Base-by-base conservation (phyloP, 2,797 vertebrate species). In the Phoeniculus purpureus region DNA sequence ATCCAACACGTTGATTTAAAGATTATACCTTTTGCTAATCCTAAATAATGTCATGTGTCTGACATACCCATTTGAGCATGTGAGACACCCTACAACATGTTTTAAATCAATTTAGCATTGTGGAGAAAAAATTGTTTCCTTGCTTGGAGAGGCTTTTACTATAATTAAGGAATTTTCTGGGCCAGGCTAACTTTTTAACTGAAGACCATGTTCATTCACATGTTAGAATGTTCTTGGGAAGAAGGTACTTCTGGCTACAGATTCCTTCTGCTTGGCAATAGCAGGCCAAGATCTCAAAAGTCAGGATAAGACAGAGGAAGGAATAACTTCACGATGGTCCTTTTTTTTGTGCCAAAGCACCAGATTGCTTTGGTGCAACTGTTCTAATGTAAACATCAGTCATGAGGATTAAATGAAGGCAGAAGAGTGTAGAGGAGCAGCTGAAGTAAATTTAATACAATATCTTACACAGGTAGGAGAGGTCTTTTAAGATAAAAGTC, bases 41-140 rank as follows among this genome's bases (percentile, higher is more conserved):
- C 75, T 95, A 94, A 96, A 83, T 92, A 96, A 81, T 93, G 93
- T 93, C 89, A 96, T 91, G 89, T 95, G 90, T 95, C 74, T 96
- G 89, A 95, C 92, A 92, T 89, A 90, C 34, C 65, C 94, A 87
- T 90, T 90, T 92, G 67, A 93, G 81, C 90, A 94, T 93, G 89
- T 45, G 71, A 85, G 87, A 85, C 76, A 91, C 92, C 94, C 91
- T 70, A 10, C 50, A 93, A 90, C 43, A 79, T 83, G 84, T 84
- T 94, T 94, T 81, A 83, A 93, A 89, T 93, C 94, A 93, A 96
- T 87, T 81, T 81, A 76, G 76, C 34, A 70, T 75, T 48, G 51
- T 81, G 81, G 52, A 76, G 73, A 85, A 90, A 92, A 87, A 87
- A 87, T 12, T 45, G 27, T 52, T 95, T 72, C 75, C 81, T 89